Percentiles rank a stretch among this genome's conserved stretches.
Evolutionary conservation across 2,797 vertebrate species (phyloP).

Genomic region (Pangasius sanitwongsei): DNA sequence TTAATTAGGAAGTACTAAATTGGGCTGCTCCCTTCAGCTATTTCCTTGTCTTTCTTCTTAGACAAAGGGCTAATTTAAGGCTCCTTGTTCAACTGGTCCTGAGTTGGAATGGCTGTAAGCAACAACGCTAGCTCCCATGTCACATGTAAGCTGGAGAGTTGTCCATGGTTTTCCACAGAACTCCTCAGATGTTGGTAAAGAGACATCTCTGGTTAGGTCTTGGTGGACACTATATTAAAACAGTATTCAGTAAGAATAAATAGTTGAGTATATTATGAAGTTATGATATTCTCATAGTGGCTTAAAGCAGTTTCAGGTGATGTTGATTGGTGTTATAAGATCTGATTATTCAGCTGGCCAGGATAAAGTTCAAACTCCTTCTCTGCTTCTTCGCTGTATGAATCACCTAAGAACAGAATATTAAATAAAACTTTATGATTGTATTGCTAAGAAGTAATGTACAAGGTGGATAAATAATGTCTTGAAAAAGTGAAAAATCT

Average conservation of each 20-base stretch:
- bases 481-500: background rate
- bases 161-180: background rate
- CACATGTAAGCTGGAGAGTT: background rate
- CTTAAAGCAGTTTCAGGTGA: conserved; percentile 1
- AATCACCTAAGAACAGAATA: conserved; percentile 77
- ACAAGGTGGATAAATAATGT: background rate
- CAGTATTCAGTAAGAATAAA: conserved; percentile 31
- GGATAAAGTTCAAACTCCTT: conserved; percentile 91
- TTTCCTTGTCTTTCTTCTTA: background rate
- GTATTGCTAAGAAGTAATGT: background rate
- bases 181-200: background rate
- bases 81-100: background rate
- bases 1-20: background rate
- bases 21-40: background rate
- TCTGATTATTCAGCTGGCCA: conserved; percentile 94
- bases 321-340: conserved; percentile 68
- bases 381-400: conserved; percentile 92
- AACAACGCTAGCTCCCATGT: background rate
- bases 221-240: background rate
- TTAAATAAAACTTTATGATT: background rate
- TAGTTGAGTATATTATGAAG: conserved; percentile 17
- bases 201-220: background rate
- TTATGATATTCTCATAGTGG: background rate
- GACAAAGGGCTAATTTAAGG: background rate
- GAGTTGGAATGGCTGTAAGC: background rate